Percentiles rank a stretch among this genome's conserved stretches.
Evolutionary conservation across 1,140 invertebrate species (phyloP).

Genomic region (Neuroterus valhalla): DNA sequence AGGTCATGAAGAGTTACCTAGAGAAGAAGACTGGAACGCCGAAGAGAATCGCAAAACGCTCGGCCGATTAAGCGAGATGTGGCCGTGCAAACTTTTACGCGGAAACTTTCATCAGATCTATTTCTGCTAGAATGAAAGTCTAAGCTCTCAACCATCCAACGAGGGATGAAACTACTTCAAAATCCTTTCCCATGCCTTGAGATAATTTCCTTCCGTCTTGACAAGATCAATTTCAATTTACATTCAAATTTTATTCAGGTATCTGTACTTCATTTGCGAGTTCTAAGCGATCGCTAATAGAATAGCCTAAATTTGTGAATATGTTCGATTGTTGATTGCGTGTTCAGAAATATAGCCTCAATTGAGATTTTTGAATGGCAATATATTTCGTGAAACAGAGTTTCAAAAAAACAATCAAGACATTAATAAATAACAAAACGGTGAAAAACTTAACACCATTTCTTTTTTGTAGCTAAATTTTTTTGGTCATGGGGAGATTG

Average conservation of each 20-base stretch:
- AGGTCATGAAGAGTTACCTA: neutral
- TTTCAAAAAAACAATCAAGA: neutral
- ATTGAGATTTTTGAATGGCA: neutral
- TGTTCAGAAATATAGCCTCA: neutral
- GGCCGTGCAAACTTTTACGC: neutral
- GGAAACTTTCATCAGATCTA: slow-evolving; percentile 11
- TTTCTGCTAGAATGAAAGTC: slow-evolving; percentile 20
- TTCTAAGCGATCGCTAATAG: neutral
- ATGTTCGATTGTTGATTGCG: neutral
- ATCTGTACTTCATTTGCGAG: neutral
- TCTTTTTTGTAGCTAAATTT: too few species aligned
- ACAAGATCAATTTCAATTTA: slow-evolving; percentile 4
- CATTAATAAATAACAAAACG: too few species aligned
- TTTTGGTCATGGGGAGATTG: too few species aligned
- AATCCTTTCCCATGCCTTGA: neutral
- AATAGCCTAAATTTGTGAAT: neutral
- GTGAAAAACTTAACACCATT: too few species aligned
- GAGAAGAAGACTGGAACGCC: neutral
- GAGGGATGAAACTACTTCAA: slow-evolving; percentile 8
- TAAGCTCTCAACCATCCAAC: neutral
- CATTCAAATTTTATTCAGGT: slow-evolving; percentile 10
- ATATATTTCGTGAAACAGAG: neutral
- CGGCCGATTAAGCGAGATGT: slow-evolving; percentile 14
- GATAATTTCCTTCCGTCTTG: slow-evolving; percentile 4
- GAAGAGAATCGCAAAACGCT: neutral